Evolutionary conservation across 1,140 invertebrate genomes (phyloP), one percentile per base, ranked within the genome.

Genomic region (Andrena cerasifolii): DNA sequence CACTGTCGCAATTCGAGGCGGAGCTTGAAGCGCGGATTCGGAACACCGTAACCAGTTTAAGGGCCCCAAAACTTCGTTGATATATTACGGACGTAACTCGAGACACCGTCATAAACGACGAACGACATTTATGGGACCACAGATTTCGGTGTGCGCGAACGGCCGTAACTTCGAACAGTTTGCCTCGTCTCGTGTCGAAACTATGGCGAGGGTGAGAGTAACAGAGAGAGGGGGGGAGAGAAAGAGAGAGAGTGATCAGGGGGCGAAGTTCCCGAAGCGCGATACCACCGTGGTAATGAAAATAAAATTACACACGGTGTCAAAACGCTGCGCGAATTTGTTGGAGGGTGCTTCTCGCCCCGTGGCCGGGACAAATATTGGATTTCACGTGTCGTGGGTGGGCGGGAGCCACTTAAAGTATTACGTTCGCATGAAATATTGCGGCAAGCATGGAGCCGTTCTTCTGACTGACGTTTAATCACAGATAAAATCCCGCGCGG

Each of bases 61-160:
- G 45, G 45, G 33, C 31, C 33, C 65, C 62, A 33, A 78, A 82
- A 83, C 28, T 78, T 78, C 18, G n/a, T 70, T 67, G 74, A 82
- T 82, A 61, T 68, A 73, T 59, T 18, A 49, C 70, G 65, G 2
- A 43, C 40, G 68, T 54, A 77, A 71, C 43, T 53, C 66, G 59
- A 45, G 53, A 61, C 72, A 49, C n/a, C 24, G 80, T 79, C 84
- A 62, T 85, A 82, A 86, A 86, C 73, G 73, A 73, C 75, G 76
- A 83, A 67, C 59, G 80, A 74, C 83, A 43, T 85, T 86, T 86
- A 85, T 63, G 76, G 75, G 79, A 24, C 45, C 36, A 40, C 56
- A 45, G 53, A 85, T 86, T 74, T 82, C 59, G 51, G 59, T 21
- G 40, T 3, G 24, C 24, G 28, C 10, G 51, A 2, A 21, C 28